Base-by-base conservation (phyloP, 2,113 vertebrate genomes). In the Mastomys natalensis region DNA sequence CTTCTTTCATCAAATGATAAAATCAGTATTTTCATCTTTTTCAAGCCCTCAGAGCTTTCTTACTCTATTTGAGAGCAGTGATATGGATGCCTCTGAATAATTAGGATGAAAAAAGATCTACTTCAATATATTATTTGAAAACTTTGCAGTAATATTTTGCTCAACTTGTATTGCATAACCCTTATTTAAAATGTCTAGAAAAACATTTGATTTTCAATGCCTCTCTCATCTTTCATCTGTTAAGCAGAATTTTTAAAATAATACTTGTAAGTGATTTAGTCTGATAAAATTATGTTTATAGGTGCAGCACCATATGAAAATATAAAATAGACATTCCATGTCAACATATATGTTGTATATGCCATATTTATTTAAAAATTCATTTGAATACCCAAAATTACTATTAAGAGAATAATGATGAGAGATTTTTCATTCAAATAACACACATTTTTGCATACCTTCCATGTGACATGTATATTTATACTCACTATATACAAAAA, bases 1-100 rank as follows among this genome's bases (percentile, higher is more conserved):
- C 13, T 93, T 90, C 66, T 94, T 95, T 88, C 64, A 89, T 80
- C 93, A 93, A 86, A 24, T 95, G 77, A 55, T 80, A 91, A 92
- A 89, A 85, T 90, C 82, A 81, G 55, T 43, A 73, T 95, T 90
- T 94, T 88, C 26, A 31, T 72, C 24, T 85, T 43, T 74, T 80
- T 86, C 73, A 85, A 91, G 19, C 24, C 31, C 68, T 91, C 10
- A 15, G n/a, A 90, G 40, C 17, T 78, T 45, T 64, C 62, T 45
- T 77, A 58, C 51, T 73, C 7, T 34, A 64, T 91, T 88, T 78
- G 53, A 93, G 43, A 26, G 10, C 48, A 68, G 72, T 70, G 45
- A 68, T 93, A 62, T 2, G 45, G 64, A 26, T 85, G 11, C n/a
- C 19, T 72, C 48, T 45, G 37, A 89, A 89, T 37, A 89, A 80